Base-by-base conservation (phyloP, 2,888 invertebrate genomes). In the Andrena fulva region DNA sequence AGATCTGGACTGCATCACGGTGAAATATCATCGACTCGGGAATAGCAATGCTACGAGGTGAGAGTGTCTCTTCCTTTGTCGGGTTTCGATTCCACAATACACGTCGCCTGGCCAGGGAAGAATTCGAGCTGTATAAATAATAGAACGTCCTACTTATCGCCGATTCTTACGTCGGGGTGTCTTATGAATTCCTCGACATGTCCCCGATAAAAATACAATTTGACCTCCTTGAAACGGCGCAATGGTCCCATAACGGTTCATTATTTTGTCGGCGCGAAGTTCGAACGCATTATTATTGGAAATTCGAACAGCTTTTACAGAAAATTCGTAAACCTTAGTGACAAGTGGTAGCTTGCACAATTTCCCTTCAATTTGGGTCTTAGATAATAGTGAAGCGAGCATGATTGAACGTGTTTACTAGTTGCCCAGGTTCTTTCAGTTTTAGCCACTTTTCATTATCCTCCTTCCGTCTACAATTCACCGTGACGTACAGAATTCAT, bases 11-110 rank as follows among this genome's bases (percentile, higher is more conserved):
- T 67, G 76, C 77, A 68, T 78, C 84, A 54, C 73, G 71, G 35
- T 59, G 77, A 85, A 85, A 84, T 85, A 85, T 85, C 76, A 85
- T 85, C 80, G 85, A 66, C 79, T 67, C 42, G 78, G 68, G 86
- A 85, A 83, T 83, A 85, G 85, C 80, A 81, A 85, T 77, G 71
- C 74, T 64, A 52, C 7, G 67, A 52, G 77, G 70, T 42, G 33
- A 62, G 62, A 71, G 73, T 64, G 73, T 60, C 71, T 60, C 54
- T 64, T 60, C 54, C 54, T 74, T 74, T 69, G 64, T 72, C 67
- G 31, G 54, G 66, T 85, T 76, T 73, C 78, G 42, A 78, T 76
- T 74, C 69, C 60, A 3, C 50, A 64, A 77, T 69, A 42, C 16
- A 66, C 70, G 77, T 62, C 31, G 50, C 8, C 8, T 8, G 50